These are phyloP conservation scores for Alouatta palliata DNA, from an alignment of 2,113 vertebrate species.

Conservation along the genomic window DNA sequence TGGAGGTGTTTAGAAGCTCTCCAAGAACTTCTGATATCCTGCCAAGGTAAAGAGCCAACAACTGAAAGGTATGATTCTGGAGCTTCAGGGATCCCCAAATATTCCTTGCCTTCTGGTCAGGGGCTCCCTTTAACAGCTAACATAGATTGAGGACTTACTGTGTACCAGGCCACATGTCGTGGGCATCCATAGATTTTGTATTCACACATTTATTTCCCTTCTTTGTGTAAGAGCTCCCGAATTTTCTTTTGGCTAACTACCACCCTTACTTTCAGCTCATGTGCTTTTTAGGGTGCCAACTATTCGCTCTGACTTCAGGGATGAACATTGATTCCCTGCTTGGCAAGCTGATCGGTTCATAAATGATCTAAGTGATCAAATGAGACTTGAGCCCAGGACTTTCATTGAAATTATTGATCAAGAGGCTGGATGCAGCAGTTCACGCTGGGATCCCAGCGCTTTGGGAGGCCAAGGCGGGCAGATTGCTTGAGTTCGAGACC, in stretches of 20 bases:
- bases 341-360: not conserved
- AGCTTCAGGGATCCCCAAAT: no score
- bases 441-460: no score
- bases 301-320: not conserved
- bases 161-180: no score
- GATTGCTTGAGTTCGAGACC: no score
- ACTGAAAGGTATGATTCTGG: not conserved
- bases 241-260: not conserved
- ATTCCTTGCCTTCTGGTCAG: not conserved
- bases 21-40: not conserved
- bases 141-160: no score
- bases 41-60: not conserved
- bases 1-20: not conserved
- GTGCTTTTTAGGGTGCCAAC: not conserved
- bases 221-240: not conserved
- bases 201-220: not conserved
- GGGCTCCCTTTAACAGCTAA: not conserved
- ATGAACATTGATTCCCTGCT: not conserved
- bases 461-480: no score
- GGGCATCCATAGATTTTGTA: not conserved
- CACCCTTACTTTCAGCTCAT: no score
- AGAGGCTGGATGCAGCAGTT: no score
- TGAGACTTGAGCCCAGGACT: not conserved
- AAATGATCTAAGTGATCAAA: not conserved
- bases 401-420: not conserved